Base-by-base conservation (phyloP, 92 coral and sea anemone genomes). In the Umimayanthus chanpuru region DNA sequence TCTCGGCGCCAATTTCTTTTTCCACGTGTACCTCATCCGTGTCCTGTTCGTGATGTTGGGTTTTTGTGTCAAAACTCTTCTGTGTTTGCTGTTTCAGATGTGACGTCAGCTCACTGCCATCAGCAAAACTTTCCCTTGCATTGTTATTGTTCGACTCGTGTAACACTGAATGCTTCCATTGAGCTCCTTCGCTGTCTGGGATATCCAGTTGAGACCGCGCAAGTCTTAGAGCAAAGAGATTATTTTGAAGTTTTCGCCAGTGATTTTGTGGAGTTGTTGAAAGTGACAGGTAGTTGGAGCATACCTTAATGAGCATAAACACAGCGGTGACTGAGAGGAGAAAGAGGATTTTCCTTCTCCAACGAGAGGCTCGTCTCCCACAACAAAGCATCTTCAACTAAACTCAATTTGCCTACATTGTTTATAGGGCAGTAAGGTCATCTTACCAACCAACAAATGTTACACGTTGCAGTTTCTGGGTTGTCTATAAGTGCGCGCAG, bases 171-270 rank as follows among this genome's bases (percentile, higher is more conserved):
- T 28, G 38, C 26, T 83, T 30, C 64, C 23, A 28, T 26, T 43
- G 7, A 83, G 15, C 64, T 26, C 43, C 65, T 28, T 72, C 66
- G 28, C 47, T 1, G 32, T 49, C 39, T 43, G 65, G 53, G 9
- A 43, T 36, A 12, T 83, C 87, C 18, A 83, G 65, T 12, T 53
- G 44, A 26, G 65, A 43, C 16, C 53, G 70, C 10, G 87, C 87
- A 18, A 83, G 77, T 25, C 87, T 71, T 30, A 83, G 8, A 14
- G 77, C 87, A 68, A 44, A 32, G 28, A 83, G 87, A 28, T 83
- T 68, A 50, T 47, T 83, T 70, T 71, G 87, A 71, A 83, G 55
- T 10, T 29, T 38, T 30, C 65, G 76, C 87, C 87, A 83, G 1
- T 71, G 40, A 20, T 47, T 47, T 26, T 11, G 26, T 30, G 67